A percentile compares a stretch with the other conserved stretches of the same genome.
phyloP scores from a whole-genome alignment of 2,888 invertebrate species.

The Sminthurides aquaticus region DNA sequence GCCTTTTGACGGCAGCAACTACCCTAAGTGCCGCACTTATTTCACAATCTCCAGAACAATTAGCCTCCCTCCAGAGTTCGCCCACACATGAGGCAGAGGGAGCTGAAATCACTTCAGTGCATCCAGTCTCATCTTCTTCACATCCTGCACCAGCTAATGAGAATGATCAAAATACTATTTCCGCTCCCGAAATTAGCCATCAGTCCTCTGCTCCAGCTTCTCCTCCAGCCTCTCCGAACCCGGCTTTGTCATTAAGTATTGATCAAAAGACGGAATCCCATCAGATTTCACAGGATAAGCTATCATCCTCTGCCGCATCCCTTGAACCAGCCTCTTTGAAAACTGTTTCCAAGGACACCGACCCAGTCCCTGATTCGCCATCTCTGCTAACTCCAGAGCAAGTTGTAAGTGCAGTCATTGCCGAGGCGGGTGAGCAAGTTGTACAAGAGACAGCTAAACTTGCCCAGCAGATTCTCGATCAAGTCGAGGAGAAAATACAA shows the following conservation, averaged over 20 bases:
- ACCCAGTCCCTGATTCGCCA: background rate
- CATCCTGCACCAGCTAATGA: background rate
- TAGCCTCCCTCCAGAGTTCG: constrained; percentile 27
- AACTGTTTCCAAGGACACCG: background rate
- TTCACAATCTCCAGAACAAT: constrained; percentile 34
- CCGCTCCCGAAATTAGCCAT: too few relatives aligned
- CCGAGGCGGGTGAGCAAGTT: constrained; percentile 9
- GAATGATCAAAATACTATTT: background rate
- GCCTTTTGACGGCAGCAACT: constrained; percentile 36
- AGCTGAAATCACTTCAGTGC: background rate
- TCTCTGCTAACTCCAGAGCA: background rate
- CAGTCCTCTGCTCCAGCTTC: background rate
- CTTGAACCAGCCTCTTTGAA: too few relatives aligned
- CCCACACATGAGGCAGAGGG: background rate
- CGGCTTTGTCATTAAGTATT: background rate
- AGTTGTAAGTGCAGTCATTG: constrained; percentile 12
- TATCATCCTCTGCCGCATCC: background rate
- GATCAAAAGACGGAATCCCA: background rate
- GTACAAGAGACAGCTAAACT: constrained; percentile 27
- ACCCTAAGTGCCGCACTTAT: constrained; percentile 39
- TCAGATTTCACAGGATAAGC: background rate
- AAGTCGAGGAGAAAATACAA: constrained; percentile 22
- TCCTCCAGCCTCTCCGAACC: background rate
- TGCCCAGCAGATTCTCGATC: constrained; percentile 23
- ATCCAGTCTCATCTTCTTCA: background rate